Base-by-base conservation (phyloP, 2,797 vertebrate genomes). In the Cryptoprocta ferox region DNA sequence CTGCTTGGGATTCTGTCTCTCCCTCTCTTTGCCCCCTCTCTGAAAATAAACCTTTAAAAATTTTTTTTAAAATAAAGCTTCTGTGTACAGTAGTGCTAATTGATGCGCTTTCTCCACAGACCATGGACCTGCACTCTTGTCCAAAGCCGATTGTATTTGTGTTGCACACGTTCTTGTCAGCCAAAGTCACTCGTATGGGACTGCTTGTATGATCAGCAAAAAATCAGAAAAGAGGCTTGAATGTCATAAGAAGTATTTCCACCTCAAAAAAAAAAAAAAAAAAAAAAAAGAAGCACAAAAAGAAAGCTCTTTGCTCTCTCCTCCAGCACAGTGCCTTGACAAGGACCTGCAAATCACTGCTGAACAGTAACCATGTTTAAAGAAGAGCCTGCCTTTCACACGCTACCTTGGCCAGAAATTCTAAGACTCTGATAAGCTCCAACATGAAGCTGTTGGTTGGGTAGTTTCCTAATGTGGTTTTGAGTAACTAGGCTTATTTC, bases 181-280 rank as follows among this genome's bases (percentile, higher is more conserved):
- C 99, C 98, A 99, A 99, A 99, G 99, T 99, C 98, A 99, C 99
- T 53, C 99, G 99, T 37, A 99, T 99, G 99, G 99, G 99, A 96
- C 98, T 99, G 95, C 99, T 99, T 97, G 99, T 99, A 32, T 99
- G 95, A 45, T 81, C 88, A 75, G 59, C 66, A 80, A 37, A 79
- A 68, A 59, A 61, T 0, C 1, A 75, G 87, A 89, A 7, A 45
- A 78, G 91, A 56, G 5, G 79, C 56, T 13, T 91, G 96, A 98
- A 92, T 92, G 71, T 84, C 21, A 65, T 2, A 65, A 71, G 59
- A 96, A 95, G 37, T 68, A 21, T 81, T 71, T 82, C 90, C 59
- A 88, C 95, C n/a, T 45, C 8, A 73, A 85, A 80, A 53, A 91
- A 75, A 53, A 71, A 42, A 42, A 42, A 45, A 45, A 42, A 50